phyloP scores from a whole-genome alignment of 2,888 invertebrate species.

The Horisme vitalbata region DNA sequence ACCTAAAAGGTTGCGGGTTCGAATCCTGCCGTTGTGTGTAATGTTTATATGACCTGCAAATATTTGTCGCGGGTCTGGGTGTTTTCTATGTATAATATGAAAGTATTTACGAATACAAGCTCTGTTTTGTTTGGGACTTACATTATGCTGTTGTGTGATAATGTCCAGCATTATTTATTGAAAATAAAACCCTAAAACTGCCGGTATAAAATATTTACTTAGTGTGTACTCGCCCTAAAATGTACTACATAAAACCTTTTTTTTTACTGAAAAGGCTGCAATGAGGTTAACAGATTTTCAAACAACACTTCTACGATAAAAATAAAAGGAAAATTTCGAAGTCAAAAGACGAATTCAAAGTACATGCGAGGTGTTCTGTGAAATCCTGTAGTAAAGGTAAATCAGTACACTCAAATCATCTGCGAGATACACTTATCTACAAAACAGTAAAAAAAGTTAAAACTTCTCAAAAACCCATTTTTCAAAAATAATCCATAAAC shows the following conservation, averaged over 20 bases:
- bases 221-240: constrained; percentile 1
- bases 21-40: no score
- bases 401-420: constrained; percentile 60
- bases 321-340: constrained; percentile 14
- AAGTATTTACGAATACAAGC: no score
- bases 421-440: constrained; percentile 43
- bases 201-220: background rate
- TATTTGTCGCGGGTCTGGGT: no score
- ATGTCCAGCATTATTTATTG: no score
- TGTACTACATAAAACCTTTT: background rate
- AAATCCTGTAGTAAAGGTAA: constrained; percentile 22
- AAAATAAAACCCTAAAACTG: no score
- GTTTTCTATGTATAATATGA: no score
- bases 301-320: no score
- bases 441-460: constrained; percentile 48
- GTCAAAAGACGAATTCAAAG: constrained; percentile 41
- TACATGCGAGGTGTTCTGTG: constrained; percentile 46
- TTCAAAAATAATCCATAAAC: constrained; percentile 18
- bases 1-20: no score
- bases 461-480: constrained; percentile 32
- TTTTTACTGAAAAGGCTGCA: background rate
- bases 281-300: no score
- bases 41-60: no score
- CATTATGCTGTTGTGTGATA: no score
- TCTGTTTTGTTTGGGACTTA: no score